phyloP scores from a whole-genome alignment of 2,888 invertebrate genomes.

The Protophormia terraenovae region DNA sequence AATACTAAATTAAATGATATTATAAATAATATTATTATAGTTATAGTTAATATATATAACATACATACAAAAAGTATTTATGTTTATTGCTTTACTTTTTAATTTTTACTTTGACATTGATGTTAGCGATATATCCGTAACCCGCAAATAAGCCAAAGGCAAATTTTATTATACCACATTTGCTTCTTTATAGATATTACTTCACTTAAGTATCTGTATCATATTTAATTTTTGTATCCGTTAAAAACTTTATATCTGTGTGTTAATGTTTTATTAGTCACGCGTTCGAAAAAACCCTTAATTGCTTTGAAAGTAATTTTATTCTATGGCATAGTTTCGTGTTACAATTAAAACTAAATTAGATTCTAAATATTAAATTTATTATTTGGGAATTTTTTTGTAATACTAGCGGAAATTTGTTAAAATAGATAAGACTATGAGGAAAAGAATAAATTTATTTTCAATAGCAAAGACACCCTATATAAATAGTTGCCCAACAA shows the following conservation, averaged over 20 bases:
- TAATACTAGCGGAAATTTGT: neutral
- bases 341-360: neutral
- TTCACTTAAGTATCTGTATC: neutral
- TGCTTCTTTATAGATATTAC: neutral
- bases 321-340: too few species aligned
- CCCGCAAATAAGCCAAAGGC: neutral
- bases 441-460: too few species aligned
- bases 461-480: too few species aligned
- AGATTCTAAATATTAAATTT: neutral
- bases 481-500: too few species aligned
- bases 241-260: neutral
- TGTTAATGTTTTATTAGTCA: constrained; percentile 10
- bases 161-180: neutral
- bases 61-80: neutral
- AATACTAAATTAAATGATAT: constrained; percentile 6
- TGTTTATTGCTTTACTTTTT: neutral
- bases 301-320: neutral
- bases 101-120: constrained; percentile 58
- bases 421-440: neutral
- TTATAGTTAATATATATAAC: neutral
- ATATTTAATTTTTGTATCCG: constrained; percentile 30
- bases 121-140: constrained; percentile 47
- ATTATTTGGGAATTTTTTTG: neutral
- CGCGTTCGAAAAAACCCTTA: neutral
- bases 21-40: neutral